A percentile compares a stretch with the other conserved stretches of the same genome.
phyloP scores from a whole-genome alignment of 1,140 invertebrate species.

The Wasmannia auropunctata region DNA sequence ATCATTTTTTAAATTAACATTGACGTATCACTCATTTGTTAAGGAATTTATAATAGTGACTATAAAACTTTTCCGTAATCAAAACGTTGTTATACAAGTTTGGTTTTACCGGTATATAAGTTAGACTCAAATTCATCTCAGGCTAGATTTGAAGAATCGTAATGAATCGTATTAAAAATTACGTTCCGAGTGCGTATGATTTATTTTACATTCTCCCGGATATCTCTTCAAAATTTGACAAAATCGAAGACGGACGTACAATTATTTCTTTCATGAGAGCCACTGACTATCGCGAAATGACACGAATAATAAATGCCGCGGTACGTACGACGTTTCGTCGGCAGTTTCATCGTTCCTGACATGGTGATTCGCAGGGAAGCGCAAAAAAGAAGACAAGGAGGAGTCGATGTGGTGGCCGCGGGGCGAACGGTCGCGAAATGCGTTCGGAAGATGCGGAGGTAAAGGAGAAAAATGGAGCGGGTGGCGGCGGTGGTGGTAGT shows the following conservation, averaged over 20 bases:
- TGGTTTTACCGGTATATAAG: not conserved
- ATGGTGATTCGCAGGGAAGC: not conserved
- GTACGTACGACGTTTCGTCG: constrained; percentile 14
- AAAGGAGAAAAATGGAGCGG: constrained; percentile 74
- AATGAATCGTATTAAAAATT: not conserved
- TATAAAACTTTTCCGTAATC: not conserved
- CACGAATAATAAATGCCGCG: constrained; percentile 63
- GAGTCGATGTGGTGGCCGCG: not conserved
- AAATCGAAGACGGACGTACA: not conserved
- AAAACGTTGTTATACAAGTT: not conserved
- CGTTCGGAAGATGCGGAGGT: constrained; percentile 3
- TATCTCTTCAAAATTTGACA: not conserved
- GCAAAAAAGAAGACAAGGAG: not conserved
- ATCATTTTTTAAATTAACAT: constrained; percentile 5
- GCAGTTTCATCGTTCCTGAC: constrained; percentile 31
- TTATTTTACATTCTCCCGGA: not conserved
- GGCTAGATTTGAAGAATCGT: not conserved
- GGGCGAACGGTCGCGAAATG: constrained; percentile 8
- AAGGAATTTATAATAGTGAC: not conserved
- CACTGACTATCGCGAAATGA: constrained; percentile 64
- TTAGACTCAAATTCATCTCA: not conserved
- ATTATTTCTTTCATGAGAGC: constrained; percentile 5
- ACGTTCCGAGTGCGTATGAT: not conserved
- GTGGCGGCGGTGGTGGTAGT: constrained; percentile 67
- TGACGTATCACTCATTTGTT: not conserved